Conservation (phyloP, 1,140 invertebrate species). For the Papilio xuthus region DNA sequence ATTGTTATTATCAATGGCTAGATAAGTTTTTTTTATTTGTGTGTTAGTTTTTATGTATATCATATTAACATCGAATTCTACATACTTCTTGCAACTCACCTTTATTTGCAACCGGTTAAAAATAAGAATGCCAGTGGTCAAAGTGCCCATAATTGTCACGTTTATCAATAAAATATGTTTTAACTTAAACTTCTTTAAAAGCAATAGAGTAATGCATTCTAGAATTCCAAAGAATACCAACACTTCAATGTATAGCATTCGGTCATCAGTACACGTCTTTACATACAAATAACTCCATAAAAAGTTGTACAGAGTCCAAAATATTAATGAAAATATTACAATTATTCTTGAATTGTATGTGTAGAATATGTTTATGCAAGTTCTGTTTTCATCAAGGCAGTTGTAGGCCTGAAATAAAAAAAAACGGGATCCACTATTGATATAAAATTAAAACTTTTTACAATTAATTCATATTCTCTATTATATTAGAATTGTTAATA, state of each 20-base stretch:
- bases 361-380: slow-evolving; percentile 60
- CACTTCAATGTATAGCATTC: slow-evolving; percentile 49
- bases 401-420: slow-evolving; percentile 66
- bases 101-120: slow-evolving; percentile 37
- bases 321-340: slow-evolving; percentile 46
- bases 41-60: too few relatives aligned
- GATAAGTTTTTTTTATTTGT: too few relatives aligned
- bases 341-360: slow-evolving; percentile 60
- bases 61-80: not conserved
- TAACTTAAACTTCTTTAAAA: slow-evolving; percentile 55
- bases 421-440: not conserved
- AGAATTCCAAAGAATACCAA: slow-evolving; percentile 49
- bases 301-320: slow-evolving; percentile 64
- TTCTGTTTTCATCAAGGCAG: slow-evolving; percentile 61
- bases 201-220: slow-evolving; percentile 50
- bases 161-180: slow-evolving; percentile 58
- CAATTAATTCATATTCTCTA: too few relatives aligned
- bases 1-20: not conserved
- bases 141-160: slow-evolving; percentile 55
- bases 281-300: slow-evolving; percentile 65
- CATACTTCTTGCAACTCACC: not conserved
- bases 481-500: not conserved
- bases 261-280: slow-evolving; percentile 48
- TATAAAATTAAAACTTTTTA: not conserved
- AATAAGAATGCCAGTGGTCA: slow-evolving; percentile 45